Percentiles rank a stretch among this genome's conserved stretches.
Evolutionary conservation across 1,140 invertebrate genomes (phyloP).

Genomic region (Drosophila tani): DNA sequence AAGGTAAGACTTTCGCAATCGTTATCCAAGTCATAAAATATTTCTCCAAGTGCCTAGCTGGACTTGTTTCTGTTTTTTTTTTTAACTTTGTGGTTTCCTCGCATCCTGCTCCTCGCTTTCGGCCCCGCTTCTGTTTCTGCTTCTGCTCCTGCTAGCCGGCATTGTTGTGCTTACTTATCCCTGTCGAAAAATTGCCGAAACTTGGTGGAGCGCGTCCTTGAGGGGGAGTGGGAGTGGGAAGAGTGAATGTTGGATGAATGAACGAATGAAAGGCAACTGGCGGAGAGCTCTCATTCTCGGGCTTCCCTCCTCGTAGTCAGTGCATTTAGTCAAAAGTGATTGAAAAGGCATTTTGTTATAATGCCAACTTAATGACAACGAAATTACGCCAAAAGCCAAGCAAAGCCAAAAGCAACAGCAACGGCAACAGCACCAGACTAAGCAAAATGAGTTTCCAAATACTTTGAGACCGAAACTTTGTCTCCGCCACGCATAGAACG

Average conservation of each 20-base stretch:
- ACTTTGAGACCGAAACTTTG: conserved; percentile 53
- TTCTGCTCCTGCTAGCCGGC: conserved; percentile 26
- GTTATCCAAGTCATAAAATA: too few relatives aligned
- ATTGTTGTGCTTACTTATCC: conserved; percentile 81
- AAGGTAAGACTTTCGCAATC: background rate
- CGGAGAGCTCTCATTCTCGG: conserved; percentile 8
- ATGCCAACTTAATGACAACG: conserved; percentile 83
- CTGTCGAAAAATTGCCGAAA: conserved; percentile 75
- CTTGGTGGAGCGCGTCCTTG: conserved; percentile 63
- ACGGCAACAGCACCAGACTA: conserved; percentile 1
- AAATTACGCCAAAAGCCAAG: conserved; percentile 80
- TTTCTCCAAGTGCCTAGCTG: conserved; percentile 11
- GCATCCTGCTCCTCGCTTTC: conserved; percentile 24
- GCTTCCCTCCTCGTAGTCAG: conserved; percentile 26
- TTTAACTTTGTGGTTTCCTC: conserved; percentile 59
- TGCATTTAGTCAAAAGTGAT: conserved; percentile 84
- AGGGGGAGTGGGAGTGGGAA: background rate
- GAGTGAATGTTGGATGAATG: conserved; percentile 6
- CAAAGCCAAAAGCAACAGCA: conserved; percentile 34
- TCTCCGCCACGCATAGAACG: conserved; percentile 44
- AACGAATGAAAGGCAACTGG: conserved; percentile 29
- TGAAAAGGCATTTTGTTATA: conserved; percentile 84
- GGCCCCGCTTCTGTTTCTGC: conserved; percentile 17
- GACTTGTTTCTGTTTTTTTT: conserved; percentile 35
- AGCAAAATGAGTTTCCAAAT: conserved; percentile 60